Evolutionary conservation across 2,113 vertebrate genomes (phyloP), one percentile per base, ranked within the genome.

Genomic region (Spea bombifrons): DNA sequence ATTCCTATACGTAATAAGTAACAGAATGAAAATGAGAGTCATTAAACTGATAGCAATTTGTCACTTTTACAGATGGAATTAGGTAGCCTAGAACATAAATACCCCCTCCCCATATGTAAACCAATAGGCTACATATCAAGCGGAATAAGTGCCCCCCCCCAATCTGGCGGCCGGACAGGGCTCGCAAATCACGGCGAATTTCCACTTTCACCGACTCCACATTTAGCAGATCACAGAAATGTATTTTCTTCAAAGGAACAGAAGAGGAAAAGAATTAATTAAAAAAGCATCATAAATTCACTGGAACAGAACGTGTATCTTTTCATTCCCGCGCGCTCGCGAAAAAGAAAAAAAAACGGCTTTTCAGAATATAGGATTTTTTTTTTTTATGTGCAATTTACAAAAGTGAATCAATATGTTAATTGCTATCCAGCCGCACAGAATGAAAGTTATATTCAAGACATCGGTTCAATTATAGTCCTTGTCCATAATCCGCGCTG

Each of bases 381-480:
- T 30, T 30, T 30, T 30, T 15, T 68, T 68, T 68, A 48, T 68
- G 66, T 68, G 66, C 66, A 68, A 70, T 70, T 70, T 70, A 70
- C 67, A 49, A 50, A 49, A 50, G 67, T 70, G 67, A 70, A 70
- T 70, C 67, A 49, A 70, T 70, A 50, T 70, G 46, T 70, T 70
- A 70, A 70, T 70, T 70, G 67, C 67, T 50, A 70, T 49, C 50
- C 45, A 17, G 47, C 67, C 46, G 8, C n/a, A 12, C n/a, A 0
- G 47, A 70, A 70, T 70, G 67, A 70, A 70, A 70, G 46, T 46
- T 70, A 49, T 70, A 70, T 70, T 48, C 67, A 13, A 70, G 67
- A 48, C 67, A 70, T n/a, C 47, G 46, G 12, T 48, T 70, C 67
- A 70, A 49, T 70, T 48, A 48, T 5, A 70, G 67, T n/a, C 67